phyloP scores from a whole-genome alignment of 2,113 vertebrate genomes.

The Gymnogyps californianus region DNA sequence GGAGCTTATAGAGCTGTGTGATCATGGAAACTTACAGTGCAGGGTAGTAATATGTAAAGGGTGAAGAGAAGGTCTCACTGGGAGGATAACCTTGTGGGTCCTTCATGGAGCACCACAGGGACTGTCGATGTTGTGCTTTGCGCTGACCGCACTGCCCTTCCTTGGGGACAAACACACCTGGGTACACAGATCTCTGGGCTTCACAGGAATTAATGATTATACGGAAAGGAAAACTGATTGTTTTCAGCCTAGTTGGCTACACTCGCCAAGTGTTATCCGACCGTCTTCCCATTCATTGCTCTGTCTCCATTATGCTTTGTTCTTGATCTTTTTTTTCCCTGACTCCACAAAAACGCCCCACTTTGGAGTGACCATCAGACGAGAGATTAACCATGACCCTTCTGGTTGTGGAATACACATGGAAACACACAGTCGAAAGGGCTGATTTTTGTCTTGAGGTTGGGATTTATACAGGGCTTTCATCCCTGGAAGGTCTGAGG shows the following conservation, averaged over 20 bases:
- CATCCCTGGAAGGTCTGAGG: neutral
- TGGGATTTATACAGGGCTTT: neutral
- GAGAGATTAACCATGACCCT: neutral
- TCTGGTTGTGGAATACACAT: neutral
- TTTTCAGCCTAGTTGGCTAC: neutral
- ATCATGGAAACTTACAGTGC: neutral
- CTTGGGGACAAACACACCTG: rapidly evolving
- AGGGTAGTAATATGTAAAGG: neutral
- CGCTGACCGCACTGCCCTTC: neutral
- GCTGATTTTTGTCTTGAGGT: neutral
- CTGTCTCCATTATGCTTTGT: neutral
- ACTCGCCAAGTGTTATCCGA: neutral
- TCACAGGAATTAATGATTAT: neutral
- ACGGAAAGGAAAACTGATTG: neutral
- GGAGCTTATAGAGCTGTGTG: neutral
- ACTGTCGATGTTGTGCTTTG: rapidly evolving
- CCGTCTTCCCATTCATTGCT: neutral
- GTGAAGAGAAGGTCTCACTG: neutral
- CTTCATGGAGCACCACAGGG: neutral
- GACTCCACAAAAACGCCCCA: rapidly evolving
- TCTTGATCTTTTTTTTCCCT: neutral
- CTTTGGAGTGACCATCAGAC: neutral
- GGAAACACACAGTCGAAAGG: neutral
- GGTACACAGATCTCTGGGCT: neutral
- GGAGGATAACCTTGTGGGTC: neutral